Evolutionary conservation across 2,888 invertebrate genomes (phyloP).

Genomic region (Aporophyla lueneburgensis): DNA sequence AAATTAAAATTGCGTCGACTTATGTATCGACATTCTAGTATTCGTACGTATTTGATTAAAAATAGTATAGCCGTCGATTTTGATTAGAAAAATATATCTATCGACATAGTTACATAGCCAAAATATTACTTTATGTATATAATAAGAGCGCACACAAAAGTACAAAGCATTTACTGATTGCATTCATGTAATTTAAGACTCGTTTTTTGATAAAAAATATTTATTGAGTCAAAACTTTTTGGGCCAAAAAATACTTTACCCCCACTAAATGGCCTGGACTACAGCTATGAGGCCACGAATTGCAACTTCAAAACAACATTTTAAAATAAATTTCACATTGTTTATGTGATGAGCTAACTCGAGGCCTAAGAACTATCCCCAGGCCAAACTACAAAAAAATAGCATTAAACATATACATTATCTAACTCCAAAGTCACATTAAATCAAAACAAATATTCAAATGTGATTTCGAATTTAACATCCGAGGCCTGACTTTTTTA

Average conservation of each 20-base stretch:
- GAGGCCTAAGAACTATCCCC: conserved; percentile 35
- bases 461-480: conserved; percentile 80
- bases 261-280: conserved; percentile 47
- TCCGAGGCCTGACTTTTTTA: conserved; percentile 79
- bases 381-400: conserved; percentile 53
- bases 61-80: conserved; percentile 57
- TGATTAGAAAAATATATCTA: conserved; percentile 63
- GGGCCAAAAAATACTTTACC: conserved; percentile 52
- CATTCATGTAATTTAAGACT: conserved; percentile 58
- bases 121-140: conserved; percentile 29
- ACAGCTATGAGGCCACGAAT: conserved; percentile 43
- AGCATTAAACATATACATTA: conserved; percentile 52
- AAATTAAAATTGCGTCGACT: conserved; percentile 50
- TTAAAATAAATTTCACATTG: conserved; percentile 39
- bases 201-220: conserved; percentile 65
- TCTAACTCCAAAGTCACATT: conserved; percentile 82
- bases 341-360: conserved; percentile 28
- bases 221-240: conserved; percentile 59
- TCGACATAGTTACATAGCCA: conserved; percentile 57
- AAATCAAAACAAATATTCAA: conserved; percentile 86
- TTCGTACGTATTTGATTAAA: conserved; percentile 42
- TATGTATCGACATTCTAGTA: conserved; percentile 34
- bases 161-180: conserved; percentile 57
- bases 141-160: conserved; percentile 64
- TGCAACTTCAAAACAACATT: conserved; percentile 30